Evolutionary conservation across 92 coral and sea anemone species (phyloP).

Genomic region (Palythoa caribaeorum): DNA sequence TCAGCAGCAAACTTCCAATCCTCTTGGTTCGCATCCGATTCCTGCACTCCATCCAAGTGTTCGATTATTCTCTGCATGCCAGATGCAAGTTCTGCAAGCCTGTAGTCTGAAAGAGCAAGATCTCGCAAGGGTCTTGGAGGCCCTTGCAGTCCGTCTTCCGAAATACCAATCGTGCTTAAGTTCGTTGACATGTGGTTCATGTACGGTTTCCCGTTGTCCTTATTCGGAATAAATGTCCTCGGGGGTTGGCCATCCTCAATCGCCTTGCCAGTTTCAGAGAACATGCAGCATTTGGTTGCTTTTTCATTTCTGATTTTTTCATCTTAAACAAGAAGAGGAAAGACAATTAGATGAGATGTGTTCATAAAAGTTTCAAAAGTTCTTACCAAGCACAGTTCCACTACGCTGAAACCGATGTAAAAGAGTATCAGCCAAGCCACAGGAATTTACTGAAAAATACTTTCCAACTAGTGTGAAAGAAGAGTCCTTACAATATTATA

Average conservation of each 20-base stretch:
- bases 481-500: no score
- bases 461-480: no score
- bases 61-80: slow-evolving; percentile 43
- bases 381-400: no score
- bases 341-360: background rate
- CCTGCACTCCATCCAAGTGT: slow-evolving; percentile 64
- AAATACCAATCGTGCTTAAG: background rate
- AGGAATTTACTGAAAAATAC: no score
- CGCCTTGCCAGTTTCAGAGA: slow-evolving; percentile 4
- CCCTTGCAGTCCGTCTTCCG: slow-evolving; percentile 37
- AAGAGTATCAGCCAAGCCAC: no score
- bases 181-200: slow-evolving; percentile 11
- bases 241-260: background rate
- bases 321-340: background rate
- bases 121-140: background rate
- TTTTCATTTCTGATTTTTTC: slow-evolving; percentile 14
- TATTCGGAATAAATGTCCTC: slow-evolving; percentile 1
- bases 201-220: slow-evolving; percentile 36
- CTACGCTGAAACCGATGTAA: no score
- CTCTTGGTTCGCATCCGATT: slow-evolving; percentile 64
- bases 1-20: slow-evolving; percentile 92
- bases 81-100: slow-evolving; percentile 13
- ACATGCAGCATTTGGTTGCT: slow-evolving; percentile 32
- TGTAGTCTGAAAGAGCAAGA: background rate
- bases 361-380: no score